These are phyloP conservation scores for Drosophila affinis DNA, from an alignment of 2,888 invertebrate genomes.

Conservation along the genomic window DNA sequence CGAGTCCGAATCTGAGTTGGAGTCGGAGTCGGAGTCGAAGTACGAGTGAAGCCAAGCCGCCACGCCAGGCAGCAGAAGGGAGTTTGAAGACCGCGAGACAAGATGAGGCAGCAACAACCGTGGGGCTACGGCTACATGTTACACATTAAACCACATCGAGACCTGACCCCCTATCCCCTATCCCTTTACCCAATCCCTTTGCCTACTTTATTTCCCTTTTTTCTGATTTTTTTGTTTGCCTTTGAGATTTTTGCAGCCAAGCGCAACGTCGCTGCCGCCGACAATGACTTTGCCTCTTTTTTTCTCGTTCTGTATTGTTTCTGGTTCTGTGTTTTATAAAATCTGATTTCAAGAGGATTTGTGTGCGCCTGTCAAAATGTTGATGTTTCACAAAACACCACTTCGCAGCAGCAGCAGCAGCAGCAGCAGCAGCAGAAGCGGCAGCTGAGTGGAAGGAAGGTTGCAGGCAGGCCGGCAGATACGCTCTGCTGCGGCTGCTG, in stretches of 20 bases:
- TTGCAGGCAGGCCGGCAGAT: constrained; percentile 11
- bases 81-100: constrained; percentile 33
- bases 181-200: constrained; percentile 6
- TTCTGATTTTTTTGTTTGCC: constrained; percentile 63
- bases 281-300: constrained; percentile 79
- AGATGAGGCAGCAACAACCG: constrained; percentile 43
- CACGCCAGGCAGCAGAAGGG: constrained; percentile 21
- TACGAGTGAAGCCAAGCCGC: neutral
- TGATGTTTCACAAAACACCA: constrained; percentile 80
- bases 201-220: constrained; percentile 13
- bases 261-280: constrained; percentile 79
- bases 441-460: constrained; percentile 19
- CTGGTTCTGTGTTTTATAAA: constrained; percentile 74
- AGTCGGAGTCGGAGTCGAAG: constrained; percentile 17
- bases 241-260: constrained; percentile 76
- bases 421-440: neutral
- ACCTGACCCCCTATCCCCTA: neutral
- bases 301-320: constrained; percentile 26
- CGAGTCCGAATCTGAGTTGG: neutral
- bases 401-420: neutral
- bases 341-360: constrained; percentile 79
- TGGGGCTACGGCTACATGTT: constrained; percentile 65
- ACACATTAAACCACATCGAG: constrained; percentile 69
- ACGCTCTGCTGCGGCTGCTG: constrained; percentile 45
- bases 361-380: constrained; percentile 81